Base-by-base conservation (phyloP, 2,888 invertebrate species). In the Toxonevra muliebris region DNA sequence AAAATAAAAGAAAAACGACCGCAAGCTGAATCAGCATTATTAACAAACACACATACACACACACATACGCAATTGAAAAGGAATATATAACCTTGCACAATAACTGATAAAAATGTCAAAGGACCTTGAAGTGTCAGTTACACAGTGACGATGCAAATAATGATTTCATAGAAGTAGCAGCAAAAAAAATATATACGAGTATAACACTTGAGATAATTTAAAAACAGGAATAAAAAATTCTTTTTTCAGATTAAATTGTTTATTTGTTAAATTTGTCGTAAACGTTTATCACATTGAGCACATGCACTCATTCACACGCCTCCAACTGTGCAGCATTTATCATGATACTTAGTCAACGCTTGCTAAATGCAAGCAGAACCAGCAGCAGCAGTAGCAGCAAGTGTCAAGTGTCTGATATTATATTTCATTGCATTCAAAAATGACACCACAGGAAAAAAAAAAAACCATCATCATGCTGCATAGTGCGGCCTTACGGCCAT, bases 181-280 rank as follows among this genome's bases (percentile, higher is more conserved):
- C 13, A 57, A 61, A 52, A 20, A 62, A 50, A 17, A 54, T n/a
- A n/a, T n/a, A n/a, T n/a, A n/a, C n/a, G 7, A 4, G 30, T 30
- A 30, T 30, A 30, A 30, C 7, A 30, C 64, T 55, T 20, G 12
- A 20, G 41, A 17, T 20, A 30, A 48, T 13, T 1, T 1, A 12
- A 20, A 59, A 50, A 65, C 12, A 0, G n/a, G 43, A 59, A 13
- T 7, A 0, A 52, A 52, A 58, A 58, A 15, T 59, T 40, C n/a
- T 15, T 40, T 43, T n/a, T 52, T 12, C 7, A 53, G 30, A 66
- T 53, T 20, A 43, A 58, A 30, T 66, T 62, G 61, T 19, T 20
- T 65, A 40, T 20, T 45, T 43, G 57, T 52, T 52, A 65, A 65
- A 58, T 8, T 54, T 55, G 50, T 60, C 41, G 48, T 61, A 2